Percentiles rank a stretch among this genome's conserved stretches.
Conservation (phyloP, 2,113 vertebrate species). For the Phylloscopus trochilus region DNA sequence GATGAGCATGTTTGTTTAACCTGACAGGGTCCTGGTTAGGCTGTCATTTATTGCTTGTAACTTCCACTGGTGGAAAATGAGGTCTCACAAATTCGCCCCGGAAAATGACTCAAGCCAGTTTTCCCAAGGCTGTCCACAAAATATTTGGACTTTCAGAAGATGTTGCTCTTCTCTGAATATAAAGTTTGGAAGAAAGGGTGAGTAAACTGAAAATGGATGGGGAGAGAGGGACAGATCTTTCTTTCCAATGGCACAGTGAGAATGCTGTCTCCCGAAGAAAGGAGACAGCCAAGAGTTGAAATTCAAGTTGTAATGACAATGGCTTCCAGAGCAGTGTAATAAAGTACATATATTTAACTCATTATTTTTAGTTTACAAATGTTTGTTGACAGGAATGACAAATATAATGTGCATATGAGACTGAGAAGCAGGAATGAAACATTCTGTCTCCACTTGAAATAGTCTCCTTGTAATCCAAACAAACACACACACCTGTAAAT, state of each 20-base stretch:
- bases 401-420: not conserved
- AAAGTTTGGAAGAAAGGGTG: not conserved
- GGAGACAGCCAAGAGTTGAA: not conserved
- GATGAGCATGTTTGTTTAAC: not conserved
- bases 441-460: conserved; percentile 37
- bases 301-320: not conserved
- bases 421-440: conserved; percentile 9
- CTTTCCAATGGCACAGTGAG: not conserved
- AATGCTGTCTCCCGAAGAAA: not conserved
- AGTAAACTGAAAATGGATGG: not conserved
- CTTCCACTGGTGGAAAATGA: not conserved
- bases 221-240: not conserved
- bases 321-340: not conserved
- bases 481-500: conserved; percentile 52
- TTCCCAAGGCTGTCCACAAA: not conserved
- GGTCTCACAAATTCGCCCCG: not conserved
- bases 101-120: not conserved
- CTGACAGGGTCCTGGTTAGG: not conserved
- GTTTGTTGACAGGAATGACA: conserved; percentile 35
- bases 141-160: not conserved
- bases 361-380: conserved; percentile 52
- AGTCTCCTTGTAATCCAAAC: conserved; percentile 13
- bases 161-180: not conserved
- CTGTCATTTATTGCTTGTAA: not conserved
- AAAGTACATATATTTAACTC: not conserved